Evolutionary conservation across 2,113 vertebrate species (phyloP).

Genomic region (Morone saxatilis): DNA sequence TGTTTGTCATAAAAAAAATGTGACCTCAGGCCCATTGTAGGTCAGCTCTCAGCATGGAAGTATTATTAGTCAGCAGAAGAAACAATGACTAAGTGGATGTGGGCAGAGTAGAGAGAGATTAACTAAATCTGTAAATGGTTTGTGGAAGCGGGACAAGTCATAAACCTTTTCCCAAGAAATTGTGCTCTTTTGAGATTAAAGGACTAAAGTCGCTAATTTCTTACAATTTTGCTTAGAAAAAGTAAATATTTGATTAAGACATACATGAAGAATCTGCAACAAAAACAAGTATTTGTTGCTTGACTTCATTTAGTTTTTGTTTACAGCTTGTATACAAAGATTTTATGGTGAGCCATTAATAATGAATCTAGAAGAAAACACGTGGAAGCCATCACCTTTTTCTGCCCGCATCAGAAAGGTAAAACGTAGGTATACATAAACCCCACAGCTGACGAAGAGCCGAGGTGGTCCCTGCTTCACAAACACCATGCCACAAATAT

Average conservation of each 20-base stretch:
- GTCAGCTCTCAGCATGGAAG: conserved; percentile 14
- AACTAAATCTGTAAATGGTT: conserved; percentile 10
- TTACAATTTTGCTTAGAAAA: not conserved
- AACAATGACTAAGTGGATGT: conserved; percentile 25
- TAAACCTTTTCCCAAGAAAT: conserved; percentile 16
- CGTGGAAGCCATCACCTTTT: not conserved
- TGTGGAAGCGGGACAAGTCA: not conserved
- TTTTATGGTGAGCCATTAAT: conserved; percentile 12
- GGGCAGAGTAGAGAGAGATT: conserved; percentile 4
- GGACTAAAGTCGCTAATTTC: not conserved
- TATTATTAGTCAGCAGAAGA: conserved; percentile 30
- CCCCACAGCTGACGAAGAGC: conserved; percentile 16
- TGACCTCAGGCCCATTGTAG: conserved; percentile 6
- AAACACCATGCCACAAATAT: conserved; percentile 15
- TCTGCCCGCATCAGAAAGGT: conserved; percentile 42
- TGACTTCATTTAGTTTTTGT: not conserved
- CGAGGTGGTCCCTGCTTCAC: not conserved
- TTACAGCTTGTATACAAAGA: not conserved
- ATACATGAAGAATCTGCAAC: not conserved
- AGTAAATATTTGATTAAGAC: not conserved
- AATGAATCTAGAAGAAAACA: conserved; percentile 2
- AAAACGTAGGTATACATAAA: conserved; percentile 17
- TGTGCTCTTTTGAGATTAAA: conserved; percentile 2
- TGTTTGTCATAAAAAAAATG: conserved; percentile 1
- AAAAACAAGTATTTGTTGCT: not conserved